A percentile compares a stretch with the other conserved stretches of the same genome.
Evolutionary conservation across 2,797 vertebrate species (phyloP).

Genomic region (Pristis pectinata): DNA sequence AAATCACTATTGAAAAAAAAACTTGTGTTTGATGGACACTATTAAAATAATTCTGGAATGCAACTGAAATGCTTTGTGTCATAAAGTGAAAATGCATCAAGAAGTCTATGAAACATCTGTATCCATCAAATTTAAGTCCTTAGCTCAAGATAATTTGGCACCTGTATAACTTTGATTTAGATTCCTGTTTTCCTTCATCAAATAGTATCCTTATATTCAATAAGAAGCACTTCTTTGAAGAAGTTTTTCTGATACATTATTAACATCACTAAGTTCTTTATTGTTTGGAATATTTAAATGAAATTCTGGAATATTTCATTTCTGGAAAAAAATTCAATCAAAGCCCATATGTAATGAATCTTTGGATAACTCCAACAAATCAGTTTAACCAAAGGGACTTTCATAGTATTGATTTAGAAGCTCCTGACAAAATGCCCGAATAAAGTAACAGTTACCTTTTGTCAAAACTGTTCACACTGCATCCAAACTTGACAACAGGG

Average conservation of each 20-base stretch:
- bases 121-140: neutral
- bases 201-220: neutral
- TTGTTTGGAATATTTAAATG: neutral
- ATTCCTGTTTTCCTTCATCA: neutral
- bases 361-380: constrained; percentile 7
- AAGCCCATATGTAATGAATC: neutral
- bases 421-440: neutral
- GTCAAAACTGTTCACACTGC: neutral
- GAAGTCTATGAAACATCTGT: neutral
- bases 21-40: constrained; percentile 19
- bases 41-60: constrained; percentile 36
- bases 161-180: neutral
- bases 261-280: neutral
- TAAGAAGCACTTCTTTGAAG: neutral
- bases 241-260: neutral
- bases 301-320: neutral
- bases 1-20: neutral
- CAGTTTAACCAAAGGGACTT: neutral
- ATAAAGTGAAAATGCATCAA: constrained; percentile 10
- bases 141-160: neutral
- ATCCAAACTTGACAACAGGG: neutral
- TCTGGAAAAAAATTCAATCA: neutral
- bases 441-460: neutral
- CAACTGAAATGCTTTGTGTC: constrained; percentile 19
- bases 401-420: neutral